Percentiles rank a stretch among this genome's conserved stretches.
Evolutionary conservation across 2,797 vertebrate species (phyloP).

Genomic region (Pristis pectinata): DNA sequence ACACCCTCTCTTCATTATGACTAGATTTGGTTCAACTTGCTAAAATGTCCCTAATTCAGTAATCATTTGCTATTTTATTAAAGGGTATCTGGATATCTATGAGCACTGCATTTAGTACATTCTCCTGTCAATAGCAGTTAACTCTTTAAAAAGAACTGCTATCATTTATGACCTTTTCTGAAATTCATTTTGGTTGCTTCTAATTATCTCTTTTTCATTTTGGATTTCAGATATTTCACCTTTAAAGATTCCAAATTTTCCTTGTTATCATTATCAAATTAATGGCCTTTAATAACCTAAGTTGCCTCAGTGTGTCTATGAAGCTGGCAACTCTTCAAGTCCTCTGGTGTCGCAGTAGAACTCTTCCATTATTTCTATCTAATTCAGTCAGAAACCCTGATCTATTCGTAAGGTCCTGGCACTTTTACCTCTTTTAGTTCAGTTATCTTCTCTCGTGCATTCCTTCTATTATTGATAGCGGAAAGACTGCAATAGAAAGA

Average conservation of each 20-base stretch:
- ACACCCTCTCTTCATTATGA: neutral
- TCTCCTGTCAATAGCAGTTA: neutral
- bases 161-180: neutral
- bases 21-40: neutral
- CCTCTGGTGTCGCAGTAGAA: neutral
- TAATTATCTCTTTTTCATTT: neutral
- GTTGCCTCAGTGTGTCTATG: neutral
- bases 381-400: neutral
- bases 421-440: neutral
- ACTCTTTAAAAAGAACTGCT: neutral
- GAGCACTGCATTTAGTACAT: neutral
- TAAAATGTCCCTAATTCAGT: neutral
- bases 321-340: neutral
- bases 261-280: neutral
- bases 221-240: neutral
- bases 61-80: neutral
- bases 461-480: neutral
- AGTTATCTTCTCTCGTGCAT: neutral
- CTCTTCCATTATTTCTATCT: neutral
- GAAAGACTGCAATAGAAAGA: neutral
- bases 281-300: neutral
- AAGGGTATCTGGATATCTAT: neutral
- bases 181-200: neutral
- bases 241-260: neutral
- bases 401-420: neutral